These are phyloP conservation scores for Diachasma alloeum DNA, from an alignment of 1,140 invertebrate genomes.

Conservation along the genomic window DNA sequence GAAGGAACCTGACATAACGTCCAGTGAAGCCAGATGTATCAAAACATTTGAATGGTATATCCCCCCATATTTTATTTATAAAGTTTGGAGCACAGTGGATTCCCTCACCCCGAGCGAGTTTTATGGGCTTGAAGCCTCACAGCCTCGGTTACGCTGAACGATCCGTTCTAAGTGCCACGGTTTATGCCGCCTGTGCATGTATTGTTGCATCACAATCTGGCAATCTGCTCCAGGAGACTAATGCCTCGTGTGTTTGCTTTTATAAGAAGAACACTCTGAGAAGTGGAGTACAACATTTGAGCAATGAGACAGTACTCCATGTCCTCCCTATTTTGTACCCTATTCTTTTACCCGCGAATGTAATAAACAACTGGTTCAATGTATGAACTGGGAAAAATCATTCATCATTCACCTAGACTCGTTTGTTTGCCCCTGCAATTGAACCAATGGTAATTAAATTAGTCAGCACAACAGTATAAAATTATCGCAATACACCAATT, in stretches of 20 bases:
- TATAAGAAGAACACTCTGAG: constrained; percentile 3
- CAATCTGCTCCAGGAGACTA: background rate
- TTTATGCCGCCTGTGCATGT: background rate
- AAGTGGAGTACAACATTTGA: background rate
- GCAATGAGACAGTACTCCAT: background rate
- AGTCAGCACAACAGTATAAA: background rate
- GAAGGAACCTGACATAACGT: no score
- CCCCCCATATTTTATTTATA: no score
- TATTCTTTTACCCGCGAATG: background rate
- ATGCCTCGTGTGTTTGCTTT: background rate
- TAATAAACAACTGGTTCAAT: background rate
- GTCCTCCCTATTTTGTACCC: background rate
- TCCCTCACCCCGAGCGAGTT: background rate
- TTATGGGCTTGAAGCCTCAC: background rate
- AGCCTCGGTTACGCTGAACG: background rate
- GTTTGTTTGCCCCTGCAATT: background rate
- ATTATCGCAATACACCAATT: background rate
- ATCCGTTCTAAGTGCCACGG: background rate
- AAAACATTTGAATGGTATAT: no score
- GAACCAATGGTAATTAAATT: background rate
- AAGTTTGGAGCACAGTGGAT: no score
- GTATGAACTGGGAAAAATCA: background rate
- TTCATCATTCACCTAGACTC: background rate
- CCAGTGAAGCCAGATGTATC: no score
- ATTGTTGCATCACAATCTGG: constrained; percentile 8